phyloP scores from a whole-genome alignment of 2,797 vertebrate genomes.

The Takifugu ocellatus region DNA sequence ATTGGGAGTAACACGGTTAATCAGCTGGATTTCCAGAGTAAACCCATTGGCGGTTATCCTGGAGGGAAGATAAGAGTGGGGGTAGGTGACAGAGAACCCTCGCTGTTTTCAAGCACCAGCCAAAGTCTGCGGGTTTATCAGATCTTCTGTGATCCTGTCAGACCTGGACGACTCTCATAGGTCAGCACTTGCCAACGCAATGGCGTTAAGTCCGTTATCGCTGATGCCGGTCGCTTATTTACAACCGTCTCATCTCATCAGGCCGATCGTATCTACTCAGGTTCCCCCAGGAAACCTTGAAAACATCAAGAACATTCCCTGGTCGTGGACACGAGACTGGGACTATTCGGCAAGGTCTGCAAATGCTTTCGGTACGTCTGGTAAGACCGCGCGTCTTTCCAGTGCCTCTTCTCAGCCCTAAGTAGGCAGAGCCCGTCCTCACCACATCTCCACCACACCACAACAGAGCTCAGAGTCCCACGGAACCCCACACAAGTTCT shows the following conservation, averaged over 20 bases:
- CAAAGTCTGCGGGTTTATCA: slow-evolving; percentile 30
- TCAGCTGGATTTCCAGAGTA: slow-evolving; percentile 62
- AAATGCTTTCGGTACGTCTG: too few species aligned
- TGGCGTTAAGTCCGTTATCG: slow-evolving; percentile 58
- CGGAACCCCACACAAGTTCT: slow-evolving; percentile 37
- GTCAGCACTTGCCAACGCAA: slow-evolving; percentile 64
- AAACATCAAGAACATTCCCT: slow-evolving; percentile 51
- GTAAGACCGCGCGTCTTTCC: slow-evolving; percentile 58
- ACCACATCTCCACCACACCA: slow-evolving; percentile 53
- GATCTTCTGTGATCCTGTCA: slow-evolving; percentile 64
- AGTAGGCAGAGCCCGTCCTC: slow-evolving; percentile 51
- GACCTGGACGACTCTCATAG: slow-evolving; percentile 49
- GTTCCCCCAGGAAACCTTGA: slow-evolving; percentile 50
- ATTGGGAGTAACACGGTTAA: slow-evolving; percentile 64
- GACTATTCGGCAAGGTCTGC: too few species aligned
- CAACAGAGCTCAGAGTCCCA: slow-evolving; percentile 51
- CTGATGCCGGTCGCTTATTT: slow-evolving; percentile 59
- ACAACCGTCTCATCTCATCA: slow-evolving; percentile 60
- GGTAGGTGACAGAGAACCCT: slow-evolving; percentile 29
- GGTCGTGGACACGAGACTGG: slow-evolving; percentile 34
- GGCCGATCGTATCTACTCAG: slow-evolving; percentile 38
- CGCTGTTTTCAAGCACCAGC: slow-evolving; percentile 36
- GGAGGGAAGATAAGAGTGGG: slow-evolving; percentile 42
- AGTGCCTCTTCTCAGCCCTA: slow-evolving; percentile 58
- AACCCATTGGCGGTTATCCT: slow-evolving; percentile 57